phyloP scores from a whole-genome alignment of 37 sponge, comb jelly and placozoan species.

The Bolinopsis microptera region DNA sequence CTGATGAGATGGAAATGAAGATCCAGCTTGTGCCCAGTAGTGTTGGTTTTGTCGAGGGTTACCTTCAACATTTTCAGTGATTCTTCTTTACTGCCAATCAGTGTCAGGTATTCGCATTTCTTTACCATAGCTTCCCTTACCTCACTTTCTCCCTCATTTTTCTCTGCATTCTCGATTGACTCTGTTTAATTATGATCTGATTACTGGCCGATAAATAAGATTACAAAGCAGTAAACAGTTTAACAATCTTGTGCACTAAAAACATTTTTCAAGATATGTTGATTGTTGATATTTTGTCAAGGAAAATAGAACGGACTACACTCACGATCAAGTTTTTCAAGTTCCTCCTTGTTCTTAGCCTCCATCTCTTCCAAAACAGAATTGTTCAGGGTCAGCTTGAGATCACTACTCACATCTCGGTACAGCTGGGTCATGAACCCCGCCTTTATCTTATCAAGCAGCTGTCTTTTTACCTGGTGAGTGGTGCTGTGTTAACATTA shows the following conservation, averaged over 20 bases:
- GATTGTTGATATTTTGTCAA: too few relatives aligned
- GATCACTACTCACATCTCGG: slow-evolving; percentile 74
- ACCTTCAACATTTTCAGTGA: slow-evolving; percentile 65
- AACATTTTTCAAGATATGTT: too few relatives aligned
- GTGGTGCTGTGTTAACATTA: too few relatives aligned
- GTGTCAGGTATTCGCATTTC: slow-evolving; percentile 93
- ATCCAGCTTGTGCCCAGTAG: slow-evolving; percentile 89
- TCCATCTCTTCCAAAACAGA: slow-evolving; percentile 73
- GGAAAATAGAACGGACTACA: too few relatives aligned
- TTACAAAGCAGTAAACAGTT: too few relatives aligned
- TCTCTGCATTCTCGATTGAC: slow-evolving; percentile 82
- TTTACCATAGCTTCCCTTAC: slow-evolving; percentile 84
- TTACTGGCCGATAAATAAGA: too few relatives aligned
- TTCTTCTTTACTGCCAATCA: slow-evolving; percentile 85
- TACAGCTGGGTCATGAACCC: slow-evolving; percentile 91
- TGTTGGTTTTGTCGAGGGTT: slow-evolving; percentile 80
- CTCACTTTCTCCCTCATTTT: slow-evolving; percentile 94
- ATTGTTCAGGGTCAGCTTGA: slow-evolving; percentile 70
- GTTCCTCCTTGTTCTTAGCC: slow-evolving; percentile 71
- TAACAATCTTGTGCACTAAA: too few relatives aligned
- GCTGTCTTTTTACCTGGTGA: slow-evolving; percentile 24
- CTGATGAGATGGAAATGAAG: slow-evolving; percentile 89
- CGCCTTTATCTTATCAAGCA: slow-evolving; percentile 47
- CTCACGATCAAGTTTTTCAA: slow-evolving; percentile 61
- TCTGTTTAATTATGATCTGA: slow-evolving; percentile 75